phyloP scores from a whole-genome alignment of 2,113 vertebrate genomes.

The Pungitius pungitius region DNA sequence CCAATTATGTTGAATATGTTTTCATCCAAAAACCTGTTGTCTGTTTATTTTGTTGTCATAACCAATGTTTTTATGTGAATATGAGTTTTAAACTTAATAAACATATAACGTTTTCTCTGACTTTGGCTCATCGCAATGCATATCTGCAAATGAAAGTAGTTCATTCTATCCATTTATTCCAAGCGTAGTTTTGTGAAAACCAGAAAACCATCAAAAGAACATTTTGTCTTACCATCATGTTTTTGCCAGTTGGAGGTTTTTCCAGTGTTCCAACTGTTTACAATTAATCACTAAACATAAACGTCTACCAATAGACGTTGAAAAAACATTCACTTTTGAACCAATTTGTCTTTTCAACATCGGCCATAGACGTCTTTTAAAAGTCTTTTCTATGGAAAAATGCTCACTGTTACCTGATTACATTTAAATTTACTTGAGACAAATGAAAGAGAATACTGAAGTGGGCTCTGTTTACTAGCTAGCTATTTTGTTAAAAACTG shows the following conservation, averaged over 20 bases:
- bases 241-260: neutral
- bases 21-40: too few relatives aligned
- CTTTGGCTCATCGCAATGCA: neutral
- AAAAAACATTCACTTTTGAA: too few relatives aligned
- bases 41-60: neutral
- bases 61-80: neutral
- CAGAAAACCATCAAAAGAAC: neutral
- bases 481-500: too few relatives aligned
- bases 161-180: neutral
- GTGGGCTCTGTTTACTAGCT: too few relatives aligned
- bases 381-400: too few relatives aligned
- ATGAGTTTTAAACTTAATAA: conserved; percentile 16
- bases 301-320: too few relatives aligned
- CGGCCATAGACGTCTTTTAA: too few relatives aligned
- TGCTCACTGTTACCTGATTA: too few relatives aligned
- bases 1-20: neutral
- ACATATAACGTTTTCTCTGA: neutral
- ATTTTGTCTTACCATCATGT: neutral
- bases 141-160: neutral
- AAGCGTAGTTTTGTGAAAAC: neutral
- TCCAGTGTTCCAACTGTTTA: neutral
- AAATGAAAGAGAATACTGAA: too few relatives aligned
- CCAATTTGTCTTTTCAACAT: too few relatives aligned
- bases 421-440: too few relatives aligned
- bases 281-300: neutral